Evolutionary conservation across 2,113 vertebrate genomes (phyloP), one percentile per base, ranked within the genome.

Genomic region (Odocoileus hemionus): DNA sequence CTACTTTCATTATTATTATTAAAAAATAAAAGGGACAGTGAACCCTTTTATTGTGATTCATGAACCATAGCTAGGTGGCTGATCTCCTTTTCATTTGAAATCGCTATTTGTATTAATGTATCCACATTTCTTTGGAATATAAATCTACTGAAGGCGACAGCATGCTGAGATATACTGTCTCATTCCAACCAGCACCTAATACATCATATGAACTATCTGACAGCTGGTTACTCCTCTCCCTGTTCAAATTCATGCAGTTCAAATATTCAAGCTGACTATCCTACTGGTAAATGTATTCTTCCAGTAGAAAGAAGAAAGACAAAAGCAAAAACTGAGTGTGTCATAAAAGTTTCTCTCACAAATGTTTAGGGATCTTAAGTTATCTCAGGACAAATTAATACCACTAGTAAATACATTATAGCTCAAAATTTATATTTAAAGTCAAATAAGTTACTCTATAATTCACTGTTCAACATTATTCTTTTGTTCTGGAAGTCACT

Each of bases 41-140:
- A 74, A 74, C 67, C 36, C 21, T 74, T 74, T 74, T 74, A 91
- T 97, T 97, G 97, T 98, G 98, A 98, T 97, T 98, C 95, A 74
- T 97, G 97, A 98, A 98, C 97, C 97, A 95, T 97, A 82, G 94
- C 93, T 92, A 96, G 96, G 94, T 87, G 86, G 92, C 76, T 97
- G 96, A 85, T 98, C 97, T 96, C 98, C 97, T 96, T 98, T 98
- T 98, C 97, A 98, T 57, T 94, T 79, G 94, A 94, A 94, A 94
- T 97, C 86, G 83, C 96, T 90, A 90, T 96, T 97, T 95, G 87
- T 96, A 97, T 98, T 98, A 96, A 96, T 96, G 76, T 91, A 94
- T 86, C 91, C 96, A n/a, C 89, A 96, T 58, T 61, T 97, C 97
- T 98, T 97, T 97, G 97, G 96, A 98, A 98, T 52, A 97, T 97